phyloP scores from a whole-genome alignment of 2,113 vertebrate genomes.

The Platysteira castanea region DNA sequence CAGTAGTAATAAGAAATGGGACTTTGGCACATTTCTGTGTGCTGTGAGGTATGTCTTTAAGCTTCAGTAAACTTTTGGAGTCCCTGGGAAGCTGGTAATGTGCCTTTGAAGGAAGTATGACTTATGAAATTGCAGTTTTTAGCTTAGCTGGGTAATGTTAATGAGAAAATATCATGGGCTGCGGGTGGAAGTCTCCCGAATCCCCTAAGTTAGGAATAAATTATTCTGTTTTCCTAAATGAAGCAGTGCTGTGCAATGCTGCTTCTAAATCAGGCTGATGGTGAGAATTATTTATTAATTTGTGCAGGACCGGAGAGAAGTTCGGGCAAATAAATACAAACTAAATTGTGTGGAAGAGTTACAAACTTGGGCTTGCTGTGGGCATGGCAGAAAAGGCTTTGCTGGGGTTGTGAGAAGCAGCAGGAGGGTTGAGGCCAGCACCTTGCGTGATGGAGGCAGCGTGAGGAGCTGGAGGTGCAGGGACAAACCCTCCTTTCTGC shows the following conservation, averaged over 20 bases:
- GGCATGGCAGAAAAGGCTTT: neutral
- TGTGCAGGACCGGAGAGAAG: neutral
- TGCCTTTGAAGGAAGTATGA: slow-evolving; percentile 16
- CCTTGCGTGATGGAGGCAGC: neutral
- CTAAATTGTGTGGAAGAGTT: neutral
- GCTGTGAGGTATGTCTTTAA: slow-evolving; percentile 9
- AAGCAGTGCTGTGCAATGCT: neutral
- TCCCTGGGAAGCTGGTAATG: slow-evolving; percentile 32
- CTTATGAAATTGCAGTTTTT: slow-evolving; percentile 37
- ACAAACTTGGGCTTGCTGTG: neutral
- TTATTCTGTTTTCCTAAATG: slow-evolving; percentile 39
- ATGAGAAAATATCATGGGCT: slow-evolving; percentile 29
- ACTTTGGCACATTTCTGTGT: neutral
- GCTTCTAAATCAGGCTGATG: neutral
- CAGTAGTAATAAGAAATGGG: neutral
- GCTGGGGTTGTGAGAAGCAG: neutral
- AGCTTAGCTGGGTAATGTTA: slow-evolving; percentile 44
- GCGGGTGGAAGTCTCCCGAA: neutral
- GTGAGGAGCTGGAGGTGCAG: neutral
- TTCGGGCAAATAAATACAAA: neutral
- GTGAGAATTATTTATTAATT: neutral
- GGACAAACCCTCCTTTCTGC: neutral
- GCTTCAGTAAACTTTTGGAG: slow-evolving; percentile 36
- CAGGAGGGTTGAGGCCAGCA: neutral
- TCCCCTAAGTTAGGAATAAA: slow-evolving; percentile 14